Percentiles rank a stretch among this genome's conserved stretches.
These are phyloP conservation scores for Telmatherina bonti DNA, from an alignment of 2,797 vertebrate genomes.

Conservation along the genomic window DNA sequence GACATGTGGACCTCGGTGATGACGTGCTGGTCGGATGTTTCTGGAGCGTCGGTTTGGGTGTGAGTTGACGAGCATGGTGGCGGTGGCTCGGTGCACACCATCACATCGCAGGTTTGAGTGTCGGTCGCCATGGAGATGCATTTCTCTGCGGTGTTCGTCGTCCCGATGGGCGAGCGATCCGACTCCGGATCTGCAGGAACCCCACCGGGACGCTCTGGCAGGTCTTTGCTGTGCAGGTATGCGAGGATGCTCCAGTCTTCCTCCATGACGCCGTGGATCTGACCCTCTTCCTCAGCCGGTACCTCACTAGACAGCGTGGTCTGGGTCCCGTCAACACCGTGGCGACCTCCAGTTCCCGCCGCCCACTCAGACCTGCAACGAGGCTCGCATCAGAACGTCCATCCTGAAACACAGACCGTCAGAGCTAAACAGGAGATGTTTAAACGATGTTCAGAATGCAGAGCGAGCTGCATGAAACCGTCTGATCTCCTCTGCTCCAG, in stretches of 20 bases:
- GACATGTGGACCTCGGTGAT: conserved; percentile 73
- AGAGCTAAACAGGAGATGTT: too few relatives aligned
- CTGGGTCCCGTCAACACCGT: too few relatives aligned
- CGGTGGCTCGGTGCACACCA: conserved; percentile 21
- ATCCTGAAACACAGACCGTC: too few relatives aligned
- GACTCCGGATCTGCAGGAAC: background rate
- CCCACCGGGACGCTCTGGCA: rapidly evolving
- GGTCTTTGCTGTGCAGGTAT: background rate
- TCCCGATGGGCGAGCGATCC: conserved; percentile 15
- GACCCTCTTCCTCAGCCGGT: too few relatives aligned
- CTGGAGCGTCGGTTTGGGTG: conserved; percentile 57
- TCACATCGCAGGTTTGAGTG: conserved; percentile 1
- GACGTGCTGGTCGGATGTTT: conserved; percentile 63
- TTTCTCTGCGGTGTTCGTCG: background rate
- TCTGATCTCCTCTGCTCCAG: too few relatives aligned
- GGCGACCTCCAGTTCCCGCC: too few relatives aligned
- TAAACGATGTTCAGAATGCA: too few relatives aligned
- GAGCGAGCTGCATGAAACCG: too few relatives aligned
- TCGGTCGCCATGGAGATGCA: background rate
- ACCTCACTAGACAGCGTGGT: too few relatives aligned
- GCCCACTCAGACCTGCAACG: too few relatives aligned
- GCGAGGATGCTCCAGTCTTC: conserved; percentile 38
- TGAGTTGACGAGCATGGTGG: background rate
- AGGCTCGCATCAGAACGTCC: too few relatives aligned
- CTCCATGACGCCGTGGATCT: conserved; percentile 39